phyloP scores from a whole-genome alignment of 2,888 invertebrate genomes.

The Platypus cylindrus region DNA sequence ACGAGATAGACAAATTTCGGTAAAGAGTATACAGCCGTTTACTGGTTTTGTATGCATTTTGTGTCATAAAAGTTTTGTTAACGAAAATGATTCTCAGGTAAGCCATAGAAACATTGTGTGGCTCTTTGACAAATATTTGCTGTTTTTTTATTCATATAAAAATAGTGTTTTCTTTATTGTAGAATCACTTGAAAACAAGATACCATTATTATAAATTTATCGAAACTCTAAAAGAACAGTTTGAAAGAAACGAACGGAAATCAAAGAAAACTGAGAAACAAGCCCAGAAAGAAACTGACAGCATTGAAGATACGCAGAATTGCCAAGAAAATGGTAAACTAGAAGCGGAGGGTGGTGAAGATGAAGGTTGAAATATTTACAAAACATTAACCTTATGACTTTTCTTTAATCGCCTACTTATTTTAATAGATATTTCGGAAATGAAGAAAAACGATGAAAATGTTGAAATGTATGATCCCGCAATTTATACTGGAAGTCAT shows the following conservation, averaged over 20 bases:
- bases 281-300: constrained; percentile 29
- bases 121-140: background rate
- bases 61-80: constrained; percentile 53
- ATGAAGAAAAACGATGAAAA: constrained; percentile 15
- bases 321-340: constrained; percentile 24
- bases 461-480: constrained; percentile 32
- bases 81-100: constrained; percentile 44
- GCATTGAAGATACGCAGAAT: constrained; percentile 21
- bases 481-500: constrained; percentile 29
- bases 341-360: constrained; percentile 9
- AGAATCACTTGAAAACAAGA: constrained; percentile 51
- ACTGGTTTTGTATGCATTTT: constrained; percentile 52
- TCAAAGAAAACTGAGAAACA: constrained; percentile 41
- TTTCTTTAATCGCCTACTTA: too few relatives aligned
- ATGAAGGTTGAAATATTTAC: too few relatives aligned
- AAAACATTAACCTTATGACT: too few relatives aligned
- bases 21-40: constrained; percentile 46
- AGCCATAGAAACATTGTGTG: too few relatives aligned
- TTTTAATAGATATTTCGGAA: too few relatives aligned
- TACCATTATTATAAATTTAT: constrained; percentile 55
- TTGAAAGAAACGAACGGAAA: constrained; percentile 25
- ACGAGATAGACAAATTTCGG: constrained; percentile 47
- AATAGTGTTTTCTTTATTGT: constrained; percentile 9
- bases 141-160: constrained; percentile 1
- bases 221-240: constrained; percentile 29